phyloP scores from a whole-genome alignment of 2,797 vertebrate genomes.

The Gastrophryne carolinensis region DNA sequence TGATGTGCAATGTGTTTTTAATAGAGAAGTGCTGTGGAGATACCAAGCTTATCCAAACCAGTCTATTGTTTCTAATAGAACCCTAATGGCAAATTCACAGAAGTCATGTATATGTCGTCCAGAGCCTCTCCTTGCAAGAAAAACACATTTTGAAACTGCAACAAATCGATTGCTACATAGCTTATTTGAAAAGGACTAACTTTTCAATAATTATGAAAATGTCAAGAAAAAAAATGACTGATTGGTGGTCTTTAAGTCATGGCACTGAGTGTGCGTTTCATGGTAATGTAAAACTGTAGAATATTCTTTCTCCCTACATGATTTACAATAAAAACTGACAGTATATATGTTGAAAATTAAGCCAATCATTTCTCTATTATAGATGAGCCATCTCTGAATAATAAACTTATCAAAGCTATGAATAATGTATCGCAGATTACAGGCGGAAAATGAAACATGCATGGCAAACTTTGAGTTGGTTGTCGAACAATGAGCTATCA shows the following conservation, averaged over 20 bases:
- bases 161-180: not conserved
- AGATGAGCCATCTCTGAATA: slow-evolving; percentile 45
- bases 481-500: slow-evolving; percentile 21
- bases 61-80: too few species aligned
- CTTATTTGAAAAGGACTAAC: not conserved
- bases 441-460: slow-evolving; percentile 35
- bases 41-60: too few species aligned
- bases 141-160: too few species aligned
- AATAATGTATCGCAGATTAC: slow-evolving; percentile 42
- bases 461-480: slow-evolving; percentile 42
- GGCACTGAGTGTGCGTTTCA: not conserved
- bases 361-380: slow-evolving; percentile 46
- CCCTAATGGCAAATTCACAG: too few species aligned
- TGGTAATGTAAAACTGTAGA: slow-evolving; percentile 20
- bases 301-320: slow-evolving; percentile 22
- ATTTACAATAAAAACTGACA: slow-evolving; percentile 43
- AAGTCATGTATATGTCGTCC: too few species aligned
- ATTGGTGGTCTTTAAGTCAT: not conserved
- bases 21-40: too few species aligned
- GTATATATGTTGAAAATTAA: slow-evolving; percentile 47
- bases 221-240: not conserved
- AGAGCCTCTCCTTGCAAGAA: too few species aligned
- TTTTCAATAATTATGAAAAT: slow-evolving; percentile 1
- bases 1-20: too few species aligned
- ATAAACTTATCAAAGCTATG: slow-evolving; percentile 28